phyloP scores from a whole-genome alignment of 2,888 invertebrate species.

The Epinotia bilunana region DNA sequence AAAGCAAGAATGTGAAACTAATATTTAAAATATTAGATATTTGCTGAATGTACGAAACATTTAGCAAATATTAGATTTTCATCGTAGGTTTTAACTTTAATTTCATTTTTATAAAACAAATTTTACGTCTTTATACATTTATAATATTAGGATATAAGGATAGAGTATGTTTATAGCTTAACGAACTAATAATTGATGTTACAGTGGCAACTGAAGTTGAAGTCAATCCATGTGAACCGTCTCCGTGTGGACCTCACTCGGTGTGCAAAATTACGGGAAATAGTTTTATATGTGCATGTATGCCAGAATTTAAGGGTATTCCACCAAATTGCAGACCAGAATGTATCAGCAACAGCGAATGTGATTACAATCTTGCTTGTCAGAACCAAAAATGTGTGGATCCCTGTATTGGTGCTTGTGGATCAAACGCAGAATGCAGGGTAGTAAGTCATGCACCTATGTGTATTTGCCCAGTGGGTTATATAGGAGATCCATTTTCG shows the following conservation, averaged over 20 bases:
- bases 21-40: no score
- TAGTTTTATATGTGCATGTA: conserved; percentile 90
- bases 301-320: conserved; percentile 86
- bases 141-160: no score
- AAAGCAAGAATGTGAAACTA: no score
- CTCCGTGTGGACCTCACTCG: conserved; percentile 91
- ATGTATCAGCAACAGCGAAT: conserved; percentile 91
- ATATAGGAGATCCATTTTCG: conserved; percentile 90
- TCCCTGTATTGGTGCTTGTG: conserved; percentile 90
- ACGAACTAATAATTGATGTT: conserved; percentile 46
- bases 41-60: no score
- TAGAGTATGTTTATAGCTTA: background rate
- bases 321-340: conserved; percentile 92
- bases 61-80: no score
- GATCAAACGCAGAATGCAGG: conserved; percentile 89
- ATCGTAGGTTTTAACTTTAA: no score
- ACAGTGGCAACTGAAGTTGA: conserved; percentile 63
- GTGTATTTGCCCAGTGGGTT: conserved; percentile 88
- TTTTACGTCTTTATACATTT: no score
- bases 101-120: no score
- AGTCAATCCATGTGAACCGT: conserved; percentile 86
- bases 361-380: conserved; percentile 88
- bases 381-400: conserved; percentile 90
- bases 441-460: conserved; percentile 90
- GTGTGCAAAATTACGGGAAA: conserved; percentile 88